Base-by-base conservation (phyloP, 2,888 invertebrate species). In the Mimachlamys varia region DNA sequence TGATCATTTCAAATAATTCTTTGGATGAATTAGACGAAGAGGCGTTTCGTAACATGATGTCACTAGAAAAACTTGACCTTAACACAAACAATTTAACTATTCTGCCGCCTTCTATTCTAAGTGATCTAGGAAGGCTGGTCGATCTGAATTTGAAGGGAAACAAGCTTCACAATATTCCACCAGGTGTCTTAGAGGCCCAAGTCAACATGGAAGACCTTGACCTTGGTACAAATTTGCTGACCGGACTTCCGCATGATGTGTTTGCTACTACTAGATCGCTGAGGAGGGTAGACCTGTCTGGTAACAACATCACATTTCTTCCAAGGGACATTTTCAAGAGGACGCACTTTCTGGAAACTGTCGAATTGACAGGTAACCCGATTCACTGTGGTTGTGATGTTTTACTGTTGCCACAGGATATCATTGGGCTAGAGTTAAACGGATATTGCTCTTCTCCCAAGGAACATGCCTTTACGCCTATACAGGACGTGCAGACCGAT, bases 301-400 rank as follows among this genome's bases (percentile, higher is more conserved):
- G 38, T 0, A 89, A 89, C n/a, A 49, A 87, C 37, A 53, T 89
- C 19, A 44, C 89, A 2, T 87, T 88, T n/a, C 87, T 89, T 38
- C 89, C 89, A 12, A 27, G 33, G 50, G 3, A 38, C 17, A 87
- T 89, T 53, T 88, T 89, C 49, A 50, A 19, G 50, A 19, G 10
- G 33, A 50, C 87, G 7, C 87, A 53, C 22, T 89, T 87, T 53
- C 87, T 89, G 13, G 87, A 89, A 37, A 50, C 27, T 37, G 37
- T 89, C 12, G 53, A 87, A 10, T 50, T 89, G 87, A 15, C 33
- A 55, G 87, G 87, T 22, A 89, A 88, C 87, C 89, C 89, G 13
- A 38, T 89, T n/a, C 89, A 89, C 53, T 89, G 89, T 44, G 89
- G 53, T 88, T 89, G 89, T 89, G 50, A 88, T 4, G 22, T 89